phyloP scores from a whole-genome alignment of 1,140 invertebrate genomes.

The Vanessa tameamea region DNA sequence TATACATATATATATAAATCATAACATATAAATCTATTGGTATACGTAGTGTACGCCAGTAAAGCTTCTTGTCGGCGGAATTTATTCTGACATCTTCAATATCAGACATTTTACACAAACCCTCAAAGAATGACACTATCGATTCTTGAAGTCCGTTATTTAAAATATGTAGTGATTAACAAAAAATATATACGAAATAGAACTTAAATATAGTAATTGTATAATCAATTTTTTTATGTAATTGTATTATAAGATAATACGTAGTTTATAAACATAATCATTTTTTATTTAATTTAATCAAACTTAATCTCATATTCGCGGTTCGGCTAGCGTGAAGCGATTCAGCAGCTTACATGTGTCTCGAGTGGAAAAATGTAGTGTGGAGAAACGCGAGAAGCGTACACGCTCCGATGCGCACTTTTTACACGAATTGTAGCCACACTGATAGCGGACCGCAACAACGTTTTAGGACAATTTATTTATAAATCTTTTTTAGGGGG shows the following conservation, averaged over 20 bases:
- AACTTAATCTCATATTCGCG: constrained; percentile 28
- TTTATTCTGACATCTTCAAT: no score
- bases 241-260: not conserved
- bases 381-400: constrained; percentile 68
- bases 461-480: not conserved
- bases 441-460: constrained; percentile 9
- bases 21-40: no score
- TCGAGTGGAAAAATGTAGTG: constrained; percentile 67
- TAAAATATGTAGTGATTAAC: no score
- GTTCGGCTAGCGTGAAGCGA: constrained; percentile 62
- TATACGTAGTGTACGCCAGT: no score
- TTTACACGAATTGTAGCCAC: constrained; percentile 26
- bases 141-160: no score
- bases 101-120: no score
- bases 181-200: not conserved
- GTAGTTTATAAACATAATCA: constrained; percentile 10
- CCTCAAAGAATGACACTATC: no score
- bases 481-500: not conserved
- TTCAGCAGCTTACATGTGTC: constrained; percentile 59
- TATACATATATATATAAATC: no score
- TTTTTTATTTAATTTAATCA: constrained; percentile 22
- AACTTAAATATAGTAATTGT: not conserved
- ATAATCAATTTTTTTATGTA: not conserved
- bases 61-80: no score
- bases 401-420: constrained; percentile 57